These are phyloP conservation scores for Zosterops lateralis DNA, from an alignment of 2,113 vertebrate species.

Conservation along the genomic window DNA sequence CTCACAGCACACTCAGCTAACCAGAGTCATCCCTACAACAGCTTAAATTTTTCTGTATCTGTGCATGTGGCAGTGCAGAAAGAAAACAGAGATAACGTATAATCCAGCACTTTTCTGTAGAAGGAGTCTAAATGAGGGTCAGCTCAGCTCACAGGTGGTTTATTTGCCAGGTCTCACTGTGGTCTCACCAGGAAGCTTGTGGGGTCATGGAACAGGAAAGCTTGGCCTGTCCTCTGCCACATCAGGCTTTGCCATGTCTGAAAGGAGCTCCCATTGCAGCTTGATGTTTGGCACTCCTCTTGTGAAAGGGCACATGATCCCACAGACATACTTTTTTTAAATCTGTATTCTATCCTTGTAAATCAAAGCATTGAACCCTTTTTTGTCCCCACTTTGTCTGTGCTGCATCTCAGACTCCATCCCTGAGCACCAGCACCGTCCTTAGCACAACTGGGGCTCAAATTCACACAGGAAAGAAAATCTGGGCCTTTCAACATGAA, in stretches of 20 bases:
- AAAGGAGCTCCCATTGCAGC: neutral
- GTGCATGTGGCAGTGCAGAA: neutral
- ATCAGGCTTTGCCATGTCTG: neutral
- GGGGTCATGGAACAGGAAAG: neutral
- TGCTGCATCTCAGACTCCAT: neutral
- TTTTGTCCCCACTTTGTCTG: neutral
- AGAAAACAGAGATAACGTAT: neutral
- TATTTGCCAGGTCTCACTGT: neutral
- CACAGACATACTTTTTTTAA: neutral
- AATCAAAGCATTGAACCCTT: neutral
- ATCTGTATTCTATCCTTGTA: neutral
- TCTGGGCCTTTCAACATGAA: neutral
- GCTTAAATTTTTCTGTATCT: neutral
- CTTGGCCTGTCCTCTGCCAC: neutral
- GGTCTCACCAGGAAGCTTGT: fast-evolving
- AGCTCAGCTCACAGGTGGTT: neutral
- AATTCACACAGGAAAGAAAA: neutral
- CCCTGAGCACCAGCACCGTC: neutral
- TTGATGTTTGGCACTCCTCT: neutral
- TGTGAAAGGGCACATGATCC: neutral
- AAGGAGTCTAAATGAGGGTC: neutral
- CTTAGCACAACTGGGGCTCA: neutral
- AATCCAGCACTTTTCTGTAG: neutral
- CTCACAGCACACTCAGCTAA: neutral
- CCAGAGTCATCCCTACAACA: neutral